Base-by-base conservation (phyloP, 2,113 vertebrate genomes). In the Micronisus gabar region DNA sequence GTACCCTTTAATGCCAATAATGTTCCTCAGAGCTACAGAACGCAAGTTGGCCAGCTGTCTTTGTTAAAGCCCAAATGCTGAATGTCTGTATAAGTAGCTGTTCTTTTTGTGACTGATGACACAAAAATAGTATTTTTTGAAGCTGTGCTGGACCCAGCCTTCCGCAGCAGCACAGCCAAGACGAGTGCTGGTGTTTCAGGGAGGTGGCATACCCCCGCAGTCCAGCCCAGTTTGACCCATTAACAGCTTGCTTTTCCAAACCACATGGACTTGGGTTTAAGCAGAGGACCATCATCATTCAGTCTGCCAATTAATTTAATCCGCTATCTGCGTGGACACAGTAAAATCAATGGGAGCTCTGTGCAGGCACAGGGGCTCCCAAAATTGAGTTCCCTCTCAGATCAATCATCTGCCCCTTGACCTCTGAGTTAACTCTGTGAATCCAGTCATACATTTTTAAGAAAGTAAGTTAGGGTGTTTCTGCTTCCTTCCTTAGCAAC, bases 271-370 rank as follows among this genome's bases (percentile, higher is more conserved):
- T 30, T 12, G 4, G 3, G 40, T 47, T 70, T 43, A 48, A 68
- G 66, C 52, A 56, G 38, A 59, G 15, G 5, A 50, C 38, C 50
- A 11, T 40, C 55, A 30, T 10, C 32, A 55, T 88, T 38, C 62
- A 4, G 38, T 38, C 38, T 68, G 34, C 1, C 25, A 36, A 58
- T 65, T 40, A 43, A 43, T 61, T 76, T 29, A 65, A 73, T 34
- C 20, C 16, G 5, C 30, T 19, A 1, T 15, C 32, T 10, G 19
- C 2, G 3, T 0, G 1, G n/a, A 36, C 15, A n/a, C 27, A 6
- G 19, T 16, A 13, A 92, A 86, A 66, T 81, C 47, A 34, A 5
- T 1, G 11, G 56, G 20, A 94, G 50, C 30, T 87, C 87, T 43
- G 43, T 2, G 2, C 43, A 62, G 47, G 74, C 38, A 41, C 10